Conservation (phyloP, 2,888 invertebrate species). For the Tanytarsus gracilentus region DNA sequence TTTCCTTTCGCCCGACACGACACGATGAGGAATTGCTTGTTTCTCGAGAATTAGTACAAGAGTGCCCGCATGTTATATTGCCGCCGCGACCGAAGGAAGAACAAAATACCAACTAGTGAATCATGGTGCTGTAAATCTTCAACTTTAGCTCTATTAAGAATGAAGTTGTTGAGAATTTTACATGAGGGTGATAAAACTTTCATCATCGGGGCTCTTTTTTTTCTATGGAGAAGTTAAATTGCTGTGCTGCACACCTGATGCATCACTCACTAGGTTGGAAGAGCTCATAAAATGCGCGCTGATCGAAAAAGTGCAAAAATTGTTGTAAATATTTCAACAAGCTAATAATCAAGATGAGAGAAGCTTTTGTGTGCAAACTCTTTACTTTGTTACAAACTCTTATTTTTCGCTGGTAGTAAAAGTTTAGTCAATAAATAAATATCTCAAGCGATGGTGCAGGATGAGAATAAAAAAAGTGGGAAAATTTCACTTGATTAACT, state of each 20-base stretch:
- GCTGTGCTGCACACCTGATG: slow-evolving; percentile 5
- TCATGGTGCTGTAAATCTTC: slow-evolving; percentile 7
- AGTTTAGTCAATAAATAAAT: no score
- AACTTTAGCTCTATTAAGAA: no score
- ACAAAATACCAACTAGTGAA: no score
- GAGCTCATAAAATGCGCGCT: background rate
- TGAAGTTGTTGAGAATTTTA: background rate
- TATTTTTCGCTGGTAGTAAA: no score
- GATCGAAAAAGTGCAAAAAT: background rate
- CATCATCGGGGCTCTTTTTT: background rate
- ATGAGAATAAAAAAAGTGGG: no score
- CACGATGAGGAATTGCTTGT: background rate
- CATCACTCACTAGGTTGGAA: background rate
- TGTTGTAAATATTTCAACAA: background rate
- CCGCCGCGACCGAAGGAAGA: no score
- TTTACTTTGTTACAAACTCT: background rate
- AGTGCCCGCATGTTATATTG: no score
- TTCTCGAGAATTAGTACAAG: background rate
- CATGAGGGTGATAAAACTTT: slow-evolving; percentile 5
- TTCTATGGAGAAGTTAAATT: background rate
- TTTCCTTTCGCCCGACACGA: background rate
- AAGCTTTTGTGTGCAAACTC: background rate
- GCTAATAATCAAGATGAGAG: background rate
- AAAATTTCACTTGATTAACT: no score
- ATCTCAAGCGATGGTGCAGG: no score